A percentile compares a stretch with the other conserved stretches of the same genome.
Conservation (phyloP, 2,888 invertebrate species). For the Oscheius onirici region DNA sequence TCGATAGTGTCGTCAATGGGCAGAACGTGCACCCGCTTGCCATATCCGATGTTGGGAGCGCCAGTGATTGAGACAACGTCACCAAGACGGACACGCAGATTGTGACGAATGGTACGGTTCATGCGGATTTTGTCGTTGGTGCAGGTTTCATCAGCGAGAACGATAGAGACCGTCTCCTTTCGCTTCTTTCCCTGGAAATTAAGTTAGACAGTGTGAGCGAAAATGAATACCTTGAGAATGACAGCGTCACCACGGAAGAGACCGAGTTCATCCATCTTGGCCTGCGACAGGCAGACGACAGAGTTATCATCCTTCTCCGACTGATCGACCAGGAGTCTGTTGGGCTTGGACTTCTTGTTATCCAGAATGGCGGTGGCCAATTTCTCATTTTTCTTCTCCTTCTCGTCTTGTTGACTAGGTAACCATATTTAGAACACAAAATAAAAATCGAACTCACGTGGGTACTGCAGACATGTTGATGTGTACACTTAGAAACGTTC, state of each 20-base stretch:
- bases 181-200: conserved; percentile 83
- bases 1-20: conserved; percentile 99
- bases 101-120: conserved; percentile 93
- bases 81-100: conserved; percentile 91
- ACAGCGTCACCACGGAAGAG: conserved; percentile 98
- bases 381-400: conserved; percentile 77
- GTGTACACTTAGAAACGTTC: too few relatives aligned
- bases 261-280: conserved; percentile 97
- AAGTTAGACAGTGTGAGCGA: not conserved
- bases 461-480: conserved; percentile 18
- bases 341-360: conserved; percentile 89
- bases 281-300: conserved; percentile 94
- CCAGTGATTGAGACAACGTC: conserved; percentile 94
- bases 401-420: conserved; percentile 53
- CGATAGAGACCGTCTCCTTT: conserved; percentile 95
- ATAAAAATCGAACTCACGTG: not conserved
- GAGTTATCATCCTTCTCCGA: conserved; percentile 98
- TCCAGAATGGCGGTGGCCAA: conserved; percentile 97
- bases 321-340: conserved; percentile 94
- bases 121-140: conserved; percentile 97
- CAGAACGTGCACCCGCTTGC: conserved; percentile 94
- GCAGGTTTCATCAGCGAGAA: conserved; percentile 92
- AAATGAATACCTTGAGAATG: conserved; percentile 79
- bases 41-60: conserved; percentile 96
- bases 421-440: not conserved